Evolutionary conservation across 2,888 invertebrate genomes (phyloP), one percentile per base, ranked within the genome.

Genomic region (Brachyptera putata): DNA sequence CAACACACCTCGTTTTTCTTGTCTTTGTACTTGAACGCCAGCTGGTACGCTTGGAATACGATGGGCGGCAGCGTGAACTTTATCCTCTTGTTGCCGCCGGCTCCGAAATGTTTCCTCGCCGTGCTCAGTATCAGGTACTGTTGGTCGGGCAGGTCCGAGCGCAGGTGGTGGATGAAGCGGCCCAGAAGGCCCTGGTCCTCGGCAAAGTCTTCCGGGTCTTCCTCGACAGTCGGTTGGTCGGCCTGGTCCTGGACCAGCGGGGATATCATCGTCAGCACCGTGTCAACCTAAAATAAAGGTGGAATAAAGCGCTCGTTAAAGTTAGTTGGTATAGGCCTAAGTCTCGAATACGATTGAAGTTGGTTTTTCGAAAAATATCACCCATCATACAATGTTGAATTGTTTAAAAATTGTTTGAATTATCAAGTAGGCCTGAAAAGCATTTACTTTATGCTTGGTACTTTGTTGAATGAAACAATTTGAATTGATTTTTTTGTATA

Each of bases 161-260:
- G 86, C 71, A 93, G 83, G 69, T 91, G 86, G 73, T 94, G 93
- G 68, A 93, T 86, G 61, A 94, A 80, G 88, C 94, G 75, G 36
- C 93, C 96, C 59, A 99, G 81, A 16, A 96, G 79, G 37, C 93
- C 91, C 73, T 99, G 99, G 67, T 93, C 98, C 73, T 99, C 99
- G 26, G 91, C 89, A 73, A 98, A 93, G 75, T 98, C 98, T 71
- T 99, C 98, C 0, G 86, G 82, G 73, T 95, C 95, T 1, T 85
- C 81, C 57, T 85, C 84, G n/a, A 82, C 82, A 46, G 72, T 69
- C 0, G 83, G 80, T 69, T 89, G 87, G 69, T 89, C 89, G 0
- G 85, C 80, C 68, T 92, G 92, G 70, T 96, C 95, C 67, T 86
- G 86, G 9, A 97, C 87, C 61, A 98, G 74, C 0, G 95, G 91